Conservation (phyloP, 2,888 invertebrate species). For the Sesia bembeciformis region DNA sequence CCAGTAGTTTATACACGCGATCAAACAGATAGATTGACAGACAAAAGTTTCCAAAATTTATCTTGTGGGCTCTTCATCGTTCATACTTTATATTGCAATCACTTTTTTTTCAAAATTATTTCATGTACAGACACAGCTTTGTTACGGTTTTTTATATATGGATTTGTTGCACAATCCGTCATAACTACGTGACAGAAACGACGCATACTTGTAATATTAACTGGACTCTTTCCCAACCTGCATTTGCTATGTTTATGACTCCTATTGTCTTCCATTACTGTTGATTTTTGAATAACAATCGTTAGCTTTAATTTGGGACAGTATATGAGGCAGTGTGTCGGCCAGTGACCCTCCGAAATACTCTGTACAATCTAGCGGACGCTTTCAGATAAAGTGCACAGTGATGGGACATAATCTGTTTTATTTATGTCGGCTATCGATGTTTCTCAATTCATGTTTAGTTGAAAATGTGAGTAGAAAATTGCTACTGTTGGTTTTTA, state of each 20-base stretch:
- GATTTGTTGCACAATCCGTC: neutral
- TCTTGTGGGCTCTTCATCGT: no score
- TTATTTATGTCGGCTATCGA: constrained; percentile 7
- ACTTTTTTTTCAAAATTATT: neutral
- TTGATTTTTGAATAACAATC: neutral
- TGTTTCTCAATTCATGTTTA: no score
- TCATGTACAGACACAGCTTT: neutral
- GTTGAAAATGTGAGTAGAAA: no score
- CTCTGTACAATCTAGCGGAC: constrained; percentile 35
- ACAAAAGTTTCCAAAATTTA: no score
- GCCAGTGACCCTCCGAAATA: constrained; percentile 53
- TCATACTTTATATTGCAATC: neutral
- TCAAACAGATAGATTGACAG: no score
- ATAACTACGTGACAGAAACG: neutral
- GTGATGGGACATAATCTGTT: constrained; percentile 20
- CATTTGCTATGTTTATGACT: neutral
- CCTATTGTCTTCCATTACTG: neutral
- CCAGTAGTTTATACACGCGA: no score
- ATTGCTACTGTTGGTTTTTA: no score
- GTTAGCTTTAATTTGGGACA: neutral
- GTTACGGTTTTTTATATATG: neutral
- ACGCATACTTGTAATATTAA: neutral
- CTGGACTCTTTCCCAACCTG: neutral
- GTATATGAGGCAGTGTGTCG: constrained; percentile 65
- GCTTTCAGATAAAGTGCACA: constrained; percentile 42